Evolutionary conservation across 2,113 vertebrate genomes (phyloP).

Genomic region (Cyrtonyx montezumae): DNA sequence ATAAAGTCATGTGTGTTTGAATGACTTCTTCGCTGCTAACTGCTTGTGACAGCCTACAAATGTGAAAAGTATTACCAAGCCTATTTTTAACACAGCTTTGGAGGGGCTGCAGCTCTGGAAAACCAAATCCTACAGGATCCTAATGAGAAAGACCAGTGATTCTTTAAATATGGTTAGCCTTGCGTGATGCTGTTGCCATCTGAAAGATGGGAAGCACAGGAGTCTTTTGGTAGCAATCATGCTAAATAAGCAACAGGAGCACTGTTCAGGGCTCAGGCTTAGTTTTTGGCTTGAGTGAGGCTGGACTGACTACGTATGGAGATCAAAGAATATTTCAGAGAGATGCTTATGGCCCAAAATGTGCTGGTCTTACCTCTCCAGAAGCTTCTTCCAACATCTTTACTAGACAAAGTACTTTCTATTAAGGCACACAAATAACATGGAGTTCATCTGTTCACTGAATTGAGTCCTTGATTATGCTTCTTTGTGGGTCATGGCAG

Average conservation of each 20-base stretch:
- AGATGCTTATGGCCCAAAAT: neutral
- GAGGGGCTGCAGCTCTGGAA: slow-evolving; percentile 57
- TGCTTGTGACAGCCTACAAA: slow-evolving; percentile 71
- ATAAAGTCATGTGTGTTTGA: slow-evolving; percentile 64
- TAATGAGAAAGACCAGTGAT: slow-evolving; percentile 66
- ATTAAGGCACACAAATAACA: neutral
- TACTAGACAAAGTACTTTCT: neutral
- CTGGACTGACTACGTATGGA: neutral
- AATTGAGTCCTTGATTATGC: neutral
- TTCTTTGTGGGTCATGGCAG: neutral
- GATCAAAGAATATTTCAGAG: neutral
- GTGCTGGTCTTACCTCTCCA: neutral
- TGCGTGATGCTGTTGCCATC: neutral
- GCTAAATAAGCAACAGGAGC: neutral
- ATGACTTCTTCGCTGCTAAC: slow-evolving; percentile 63
- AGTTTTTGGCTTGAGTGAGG: neutral
- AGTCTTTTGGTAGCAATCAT: neutral
- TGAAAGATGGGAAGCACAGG: neutral
- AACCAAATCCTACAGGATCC: slow-evolving; percentile 58
- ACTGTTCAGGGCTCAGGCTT: neutral
- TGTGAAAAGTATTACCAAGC: slow-evolving; percentile 75
- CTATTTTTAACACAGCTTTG: slow-evolving; percentile 73
- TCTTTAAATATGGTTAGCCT: slow-evolving; percentile 54
- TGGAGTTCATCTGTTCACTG: neutral
- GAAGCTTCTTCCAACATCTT: neutral